Evolutionary conservation across 2,888 invertebrate species (phyloP).

Genomic region (Prenolepis imparis): DNA sequence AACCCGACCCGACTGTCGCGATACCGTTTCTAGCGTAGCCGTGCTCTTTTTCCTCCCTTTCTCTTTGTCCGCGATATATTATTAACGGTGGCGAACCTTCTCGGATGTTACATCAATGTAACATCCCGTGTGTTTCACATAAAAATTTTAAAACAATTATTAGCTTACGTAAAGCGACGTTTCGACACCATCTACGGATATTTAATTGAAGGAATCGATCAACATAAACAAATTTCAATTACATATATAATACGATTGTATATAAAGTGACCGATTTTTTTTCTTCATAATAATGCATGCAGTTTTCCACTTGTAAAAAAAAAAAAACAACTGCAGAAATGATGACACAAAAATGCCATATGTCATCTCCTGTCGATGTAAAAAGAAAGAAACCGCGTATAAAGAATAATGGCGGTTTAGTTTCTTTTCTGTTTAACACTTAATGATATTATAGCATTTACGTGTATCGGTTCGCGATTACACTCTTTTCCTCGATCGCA

Average conservation of each 20-base stretch:
- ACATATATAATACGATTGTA: neutral
- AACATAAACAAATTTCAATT: neutral
- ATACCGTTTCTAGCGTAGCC: conserved; percentile 63
- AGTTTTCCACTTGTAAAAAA: neutral
- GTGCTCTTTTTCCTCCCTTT: conserved; percentile 52
- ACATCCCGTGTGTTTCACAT: neutral
- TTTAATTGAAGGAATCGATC: neutral
- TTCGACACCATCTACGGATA: neutral
- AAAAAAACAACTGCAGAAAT: neutral
- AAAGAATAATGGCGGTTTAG: neutral
- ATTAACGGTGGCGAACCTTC: conserved; percentile 3
- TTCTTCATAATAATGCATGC: neutral
- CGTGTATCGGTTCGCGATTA: neutral
- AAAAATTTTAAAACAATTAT: neutral
- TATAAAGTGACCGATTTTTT: neutral
- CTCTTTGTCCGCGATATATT: conserved; percentile 22
- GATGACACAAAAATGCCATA: conserved; percentile 17
- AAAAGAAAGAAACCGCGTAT: neutral
- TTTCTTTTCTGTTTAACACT: neutral
- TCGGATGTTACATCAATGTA: neutral
- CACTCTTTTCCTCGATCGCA: neutral
- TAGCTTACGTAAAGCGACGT: neutral
- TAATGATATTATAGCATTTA: conserved; percentile 5
- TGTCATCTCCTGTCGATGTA: neutral
- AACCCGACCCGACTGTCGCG: conserved; percentile 65